Evolutionary conservation across 2,113 vertebrate genomes (phyloP).

Genomic region (Vulpes lagopus): DNA sequence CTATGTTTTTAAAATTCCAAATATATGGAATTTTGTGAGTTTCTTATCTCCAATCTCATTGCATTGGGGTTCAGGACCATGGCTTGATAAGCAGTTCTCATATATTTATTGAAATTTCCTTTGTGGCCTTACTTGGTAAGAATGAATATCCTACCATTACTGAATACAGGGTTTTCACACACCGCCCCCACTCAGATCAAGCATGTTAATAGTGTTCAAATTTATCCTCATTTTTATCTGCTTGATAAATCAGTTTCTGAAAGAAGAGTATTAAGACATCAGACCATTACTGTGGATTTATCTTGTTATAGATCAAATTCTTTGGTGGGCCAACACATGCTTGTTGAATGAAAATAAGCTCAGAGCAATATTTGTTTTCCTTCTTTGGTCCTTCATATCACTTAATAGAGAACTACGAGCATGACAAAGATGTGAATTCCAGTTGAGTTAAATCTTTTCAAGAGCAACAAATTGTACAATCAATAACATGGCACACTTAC

Average conservation of each 20-base stretch:
- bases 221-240: slow-evolving; percentile 25
- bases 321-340: background rate
- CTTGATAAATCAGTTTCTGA: slow-evolving; percentile 36
- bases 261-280: slow-evolving; percentile 42
- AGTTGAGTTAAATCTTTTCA: slow-evolving; percentile 28
- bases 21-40: background rate
- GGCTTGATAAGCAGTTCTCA: background rate
- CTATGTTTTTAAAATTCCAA: slow-evolving; percentile 12
- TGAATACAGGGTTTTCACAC: background rate
- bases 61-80: background rate
- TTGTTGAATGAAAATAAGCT: slow-evolving; percentile 48
- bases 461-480: slow-evolving; percentile 24
- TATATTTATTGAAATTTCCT: slow-evolving; percentile 23
- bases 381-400: slow-evolving; percentile 10
- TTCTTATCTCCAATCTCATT: slow-evolving; percentile 47
- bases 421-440: slow-evolving; percentile 43
- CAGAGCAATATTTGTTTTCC: slow-evolving; percentile 42
- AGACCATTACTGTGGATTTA: background rate
- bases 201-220: background rate
- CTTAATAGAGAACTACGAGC: slow-evolving; percentile 13
- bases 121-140: background rate
- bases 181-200: background rate
- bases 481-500: slow-evolving; percentile 88
- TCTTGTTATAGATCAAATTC: slow-evolving; percentile 35
- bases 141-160: background rate